These are phyloP conservation scores for Drosophila ercepeae DNA, from an alignment of 1,140 invertebrate species.

Conservation along the genomic window DNA sequence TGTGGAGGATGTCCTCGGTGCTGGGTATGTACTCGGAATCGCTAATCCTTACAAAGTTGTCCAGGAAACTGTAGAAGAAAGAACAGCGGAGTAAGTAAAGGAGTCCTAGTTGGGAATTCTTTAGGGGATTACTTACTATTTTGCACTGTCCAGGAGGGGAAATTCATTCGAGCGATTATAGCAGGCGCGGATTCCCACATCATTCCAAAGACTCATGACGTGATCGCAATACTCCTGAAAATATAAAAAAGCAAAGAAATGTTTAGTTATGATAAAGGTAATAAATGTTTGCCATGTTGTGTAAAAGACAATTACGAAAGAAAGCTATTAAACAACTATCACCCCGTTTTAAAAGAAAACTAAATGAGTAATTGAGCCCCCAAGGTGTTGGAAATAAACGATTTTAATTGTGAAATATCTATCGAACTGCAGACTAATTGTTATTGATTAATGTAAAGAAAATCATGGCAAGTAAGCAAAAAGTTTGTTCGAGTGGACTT, in stretches of 20 bases:
- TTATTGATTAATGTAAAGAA: neutral
- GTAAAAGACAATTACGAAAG: neutral
- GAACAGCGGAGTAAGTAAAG: conserved; percentile 3
- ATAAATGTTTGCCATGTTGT: neutral
- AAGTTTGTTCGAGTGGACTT: neutral
- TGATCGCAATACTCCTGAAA: conserved; percentile 88
- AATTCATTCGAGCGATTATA: conserved; percentile 91
- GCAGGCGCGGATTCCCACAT: conserved; percentile 88
- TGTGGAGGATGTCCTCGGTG: conserved; percentile 89
- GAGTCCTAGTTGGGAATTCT: neutral
- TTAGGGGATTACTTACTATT: conserved; percentile 86
- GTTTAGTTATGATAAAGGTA: neutral
- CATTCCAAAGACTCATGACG: conserved; percentile 86
- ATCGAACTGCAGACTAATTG: neutral
- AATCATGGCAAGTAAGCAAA: neutral
- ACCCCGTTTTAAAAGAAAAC: neutral
- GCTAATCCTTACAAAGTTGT: conserved; percentile 86
- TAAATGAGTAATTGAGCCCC: too few species aligned
- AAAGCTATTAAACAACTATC: conserved; percentile 7
- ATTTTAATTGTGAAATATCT: neutral
- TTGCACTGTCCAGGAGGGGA: conserved; percentile 91
- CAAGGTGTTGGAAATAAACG: too few species aligned
- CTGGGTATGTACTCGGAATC: conserved; percentile 87
- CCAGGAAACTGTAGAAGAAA: conserved; percentile 86
- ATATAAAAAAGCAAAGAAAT: conserved; percentile 2